Evolutionary conservation across 2,797 vertebrate genomes (phyloP), one percentile per base, ranked within the genome.

Genomic region (Gouania willdenowi): DNA sequence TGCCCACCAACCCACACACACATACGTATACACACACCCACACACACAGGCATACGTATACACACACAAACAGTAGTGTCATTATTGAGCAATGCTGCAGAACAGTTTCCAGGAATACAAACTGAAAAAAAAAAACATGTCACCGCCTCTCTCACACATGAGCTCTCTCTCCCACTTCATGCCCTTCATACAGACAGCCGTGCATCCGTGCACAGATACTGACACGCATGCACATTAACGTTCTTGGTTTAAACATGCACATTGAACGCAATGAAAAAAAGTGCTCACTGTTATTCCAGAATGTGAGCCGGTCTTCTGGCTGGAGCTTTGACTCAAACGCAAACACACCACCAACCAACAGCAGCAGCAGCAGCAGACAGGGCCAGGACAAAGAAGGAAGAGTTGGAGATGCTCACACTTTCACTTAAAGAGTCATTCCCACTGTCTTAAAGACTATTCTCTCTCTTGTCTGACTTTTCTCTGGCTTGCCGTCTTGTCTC

Each of bases 101-200:
- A 79, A 65, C 74, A 75, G 86, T 84, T 89, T 90, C 85, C 88
- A 86, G 83, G 83, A 89, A 88, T 79, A 84, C 75, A 81, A 82
- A 88, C 76, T 80, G 77, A 20, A 19, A 3, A 3, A 66, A 81
- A 71, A 75, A 74, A 78, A 78, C 66, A 70, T 62, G 63, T 75
- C 73, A 75, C 75, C 65, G 51, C 70, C 75, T 71, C 77, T 51
- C 64, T 64, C 26, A 23, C 39, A 36, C 23, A 12, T 39, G 29
- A 24, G n/a, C 44, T 32, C 22, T 16, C 43, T 52, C 65, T 68
- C 70, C 45, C 56, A 67, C 73, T 79, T 70, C 59, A 71, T 52
- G 69, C 60, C 50, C 60, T 74, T 53, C 58, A 70, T 65, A 69
- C 64, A 70, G 55, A 57, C 56, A 72, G 37, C 36, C 66, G 58